Evolutionary conservation across 2,888 invertebrate genomes (phyloP).

Genomic region (Epsilonema sp.): DNA sequence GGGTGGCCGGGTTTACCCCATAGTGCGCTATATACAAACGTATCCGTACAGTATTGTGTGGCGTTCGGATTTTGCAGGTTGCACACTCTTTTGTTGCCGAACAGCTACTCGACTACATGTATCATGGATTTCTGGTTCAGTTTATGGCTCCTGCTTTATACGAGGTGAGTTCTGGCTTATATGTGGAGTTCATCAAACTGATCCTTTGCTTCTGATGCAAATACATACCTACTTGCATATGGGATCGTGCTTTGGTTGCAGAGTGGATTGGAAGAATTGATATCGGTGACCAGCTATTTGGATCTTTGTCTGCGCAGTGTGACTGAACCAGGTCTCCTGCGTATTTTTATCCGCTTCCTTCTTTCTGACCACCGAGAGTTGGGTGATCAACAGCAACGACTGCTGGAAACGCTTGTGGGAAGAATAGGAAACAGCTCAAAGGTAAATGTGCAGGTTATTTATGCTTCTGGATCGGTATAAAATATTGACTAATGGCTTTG

Average conservation of each 20-base stretch:
- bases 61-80: slow-evolving; percentile 45
- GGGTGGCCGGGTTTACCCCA: too few relatives aligned
- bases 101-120: slow-evolving; percentile 67
- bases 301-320: slow-evolving; percentile 68
- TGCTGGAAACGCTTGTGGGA: slow-evolving; percentile 58
- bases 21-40: too few relatives aligned
- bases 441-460: slow-evolving; percentile 36
- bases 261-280: slow-evolving; percentile 65
- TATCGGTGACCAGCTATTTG: slow-evolving; percentile 75
- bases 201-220: too few relatives aligned
- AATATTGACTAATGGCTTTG: background rate
- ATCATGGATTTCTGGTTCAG: slow-evolving; percentile 78
- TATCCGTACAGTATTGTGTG: too few relatives aligned
- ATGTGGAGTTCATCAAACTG: too few relatives aligned
- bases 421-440: slow-evolving; percentile 53
- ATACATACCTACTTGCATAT: too few relatives aligned
- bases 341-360: slow-evolving; percentile 61
- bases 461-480: background rate
- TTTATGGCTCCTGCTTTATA: slow-evolving; percentile 77
- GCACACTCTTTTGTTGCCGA: slow-evolving; percentile 63
- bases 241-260: too few relatives aligned
- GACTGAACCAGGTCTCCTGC: slow-evolving; percentile 57
- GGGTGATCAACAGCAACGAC: too few relatives aligned
- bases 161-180: slow-evolving; percentile 56
- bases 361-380: slow-evolving; percentile 56